A percentile compares a stretch with the other conserved stretches of the same genome.
These are phyloP conservation scores for Drosophila nigrodunni DNA, from an alignment of 1,140 invertebrate species.

Conservation along the genomic window DNA sequence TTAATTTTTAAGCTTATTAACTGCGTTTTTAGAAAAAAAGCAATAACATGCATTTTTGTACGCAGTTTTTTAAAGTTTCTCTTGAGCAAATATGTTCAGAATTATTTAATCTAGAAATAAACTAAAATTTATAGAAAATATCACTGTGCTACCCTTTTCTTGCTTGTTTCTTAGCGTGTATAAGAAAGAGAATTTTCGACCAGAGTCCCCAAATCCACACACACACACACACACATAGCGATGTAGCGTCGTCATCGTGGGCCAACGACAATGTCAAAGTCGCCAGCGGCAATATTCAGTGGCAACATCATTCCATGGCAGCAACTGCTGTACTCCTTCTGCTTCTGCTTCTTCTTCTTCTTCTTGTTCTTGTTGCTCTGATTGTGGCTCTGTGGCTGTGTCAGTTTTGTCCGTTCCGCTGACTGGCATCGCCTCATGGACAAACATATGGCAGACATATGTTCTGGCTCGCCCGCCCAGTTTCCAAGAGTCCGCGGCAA, in stretches of 20 bases:
- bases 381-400: conserved; percentile 39
- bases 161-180: no score
- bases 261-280: conserved; percentile 47
- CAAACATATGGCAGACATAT: conserved; percentile 78
- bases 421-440: conserved; percentile 67
- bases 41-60: no score
- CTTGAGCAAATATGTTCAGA: no score
- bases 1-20: no score
- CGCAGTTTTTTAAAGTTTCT: no score
- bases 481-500: conserved; percentile 17
- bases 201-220: not conserved
- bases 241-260: conserved; percentile 5
- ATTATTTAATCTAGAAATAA: no score
- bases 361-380: conserved; percentile 16
- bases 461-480: conserved; percentile 47
- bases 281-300: conserved; percentile 33
- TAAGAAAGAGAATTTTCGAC: conserved; percentile 11
- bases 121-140: no score
- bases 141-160: no score
- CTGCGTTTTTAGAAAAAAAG: no score
- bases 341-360: not conserved
- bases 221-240: not conserved
- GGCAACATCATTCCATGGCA: conserved; percentile 12
- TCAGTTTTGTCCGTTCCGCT: conserved; percentile 56
- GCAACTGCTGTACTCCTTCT: conserved; percentile 22